Base-by-base conservation (phyloP, 64 coral and sea anemone genomes). In the Platygyra sinensis region DNA sequence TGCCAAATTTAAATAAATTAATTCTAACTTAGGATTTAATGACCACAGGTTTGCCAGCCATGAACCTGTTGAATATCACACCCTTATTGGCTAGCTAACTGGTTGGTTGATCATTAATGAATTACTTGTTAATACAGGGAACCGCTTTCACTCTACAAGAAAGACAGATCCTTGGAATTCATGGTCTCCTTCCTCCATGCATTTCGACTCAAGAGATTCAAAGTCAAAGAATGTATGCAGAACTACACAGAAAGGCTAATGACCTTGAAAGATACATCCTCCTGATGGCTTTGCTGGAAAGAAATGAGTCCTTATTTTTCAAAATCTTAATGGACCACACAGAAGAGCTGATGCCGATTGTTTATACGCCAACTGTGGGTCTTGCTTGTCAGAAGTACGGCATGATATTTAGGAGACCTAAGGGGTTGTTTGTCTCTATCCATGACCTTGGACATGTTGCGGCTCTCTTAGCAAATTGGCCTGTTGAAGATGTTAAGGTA, bases 371-470 rank as follows among this genome's bases (percentile, higher is more conserved):
- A n/a, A 98, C 96, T 72, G 96, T 98, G 19, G 96, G 96, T 31
- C 90, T 94, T 16, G 96, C 96, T 27, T 98, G 96, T 74, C 96
- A 93, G 93, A 93, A 93, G 54, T 98, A 98, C 86, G 96, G 96
- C 10, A 72, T 94, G 75, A 98, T 98, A 84, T 98, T 98, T 75
- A 75, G 93, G 39, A 82, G 93, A 76, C 90, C 96, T 20, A 95
- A 93, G 67, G 96, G 96, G 1, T 74, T 98, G 30, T 98, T 98
- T 92, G 72, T 98, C 22, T 94, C 93, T 61, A 98, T 98, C 60
- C 61, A 98, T 76, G 96, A 98, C 32, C 83, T 67, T 52, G 96
- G 96, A 31, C 92, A 98, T 87, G 90, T 98, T 50, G 76, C 90
- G 11, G 86, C 94, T 24, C 50, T 98, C 13, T 20, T 98, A 30